Evolutionary conservation across 2,113 vertebrate genomes (phyloP), one percentile per base, ranked within the genome.

Genomic region (Himantopus leucocephalus): DNA sequence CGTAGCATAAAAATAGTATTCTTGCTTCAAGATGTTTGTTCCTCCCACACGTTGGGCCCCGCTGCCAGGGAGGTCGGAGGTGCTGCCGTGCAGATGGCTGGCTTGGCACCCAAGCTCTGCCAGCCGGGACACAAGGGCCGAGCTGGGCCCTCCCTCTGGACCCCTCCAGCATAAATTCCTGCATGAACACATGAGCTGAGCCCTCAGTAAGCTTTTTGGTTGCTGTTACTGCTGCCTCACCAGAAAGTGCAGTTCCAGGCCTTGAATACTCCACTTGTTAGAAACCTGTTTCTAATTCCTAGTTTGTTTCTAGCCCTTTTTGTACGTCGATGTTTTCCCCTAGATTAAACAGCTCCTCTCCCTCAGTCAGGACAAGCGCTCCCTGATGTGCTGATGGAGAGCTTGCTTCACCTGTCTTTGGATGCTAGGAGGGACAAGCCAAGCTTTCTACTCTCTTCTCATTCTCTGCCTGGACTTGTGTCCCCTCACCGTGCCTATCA

Each of bases 401-500:
- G 4, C 9, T 53, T 72, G 67, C 15, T 47, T 43, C 35, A 35
- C 35, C 21, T 37, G 9, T 39, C 34, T 78, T 78, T 75, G 18
- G 4, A n/a, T 73, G 9, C 48, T 13, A 60, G 59, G 45, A 73
- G 35, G 30, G 52, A 64, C 32, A 90, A 76, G 39, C 8, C 78
- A 79, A 85, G 39, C 23, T 39, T 87, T 56, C 52, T 75, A 15
- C 30, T 35, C 48, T 24, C 19, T 43, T 53, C 50, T 35, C 19
- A 50, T 41, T 23, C 27, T 64, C 34, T 73, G 41, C 10, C 59
- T 30, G 39, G 50, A 37, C 35, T 21, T 45, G 34, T 39, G 55
- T 41, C 17, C n/a, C 24, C 32, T 1, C 37, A 21, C 62, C 0
- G 0, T n/a, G 12, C 35, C 35, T 64, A 0, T 39, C 30, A 52